phyloP scores from a whole-genome alignment of 1,140 invertebrate genomes.

The Pogonognathellus flavescens region DNA sequence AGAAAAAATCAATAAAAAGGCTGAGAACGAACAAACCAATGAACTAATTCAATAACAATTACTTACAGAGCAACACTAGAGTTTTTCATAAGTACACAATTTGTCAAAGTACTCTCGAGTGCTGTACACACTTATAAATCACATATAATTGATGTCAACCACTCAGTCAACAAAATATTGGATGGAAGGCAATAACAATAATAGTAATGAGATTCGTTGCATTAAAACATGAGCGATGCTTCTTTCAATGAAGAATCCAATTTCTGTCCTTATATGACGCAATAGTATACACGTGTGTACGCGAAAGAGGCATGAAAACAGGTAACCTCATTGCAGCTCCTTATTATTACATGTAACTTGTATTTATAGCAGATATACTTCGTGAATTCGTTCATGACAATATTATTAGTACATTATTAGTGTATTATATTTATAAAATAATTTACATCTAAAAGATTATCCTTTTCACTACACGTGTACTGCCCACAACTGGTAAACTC shows the following conservation, averaged over 20 bases:
- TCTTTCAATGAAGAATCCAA: background rate
- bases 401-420: too few species aligned
- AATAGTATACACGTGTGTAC: too few species aligned
- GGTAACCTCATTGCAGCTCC: background rate
- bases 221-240: constrained; percentile 18
- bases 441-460: too few species aligned
- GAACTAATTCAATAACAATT: too few species aligned
- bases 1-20: too few species aligned
- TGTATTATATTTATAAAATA: too few species aligned
- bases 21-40: too few species aligned
- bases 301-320: too few species aligned
- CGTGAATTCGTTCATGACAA: too few species aligned
- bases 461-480: background rate
- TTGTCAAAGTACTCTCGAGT: background rate
- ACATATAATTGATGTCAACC: constrained; percentile 18
- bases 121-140: background rate
- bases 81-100: too few species aligned
- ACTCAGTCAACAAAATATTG: constrained; percentile 21
- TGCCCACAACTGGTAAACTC: background rate
- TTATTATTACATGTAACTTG: background rate
- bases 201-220: constrained; percentile 33
- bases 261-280: background rate
- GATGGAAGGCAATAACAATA: constrained; percentile 24
- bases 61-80: too few species aligned
- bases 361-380: background rate